Evolutionary conservation across 1,140 invertebrate genomes (phyloP).

Genomic region (Trissolcus basalis): DNA sequence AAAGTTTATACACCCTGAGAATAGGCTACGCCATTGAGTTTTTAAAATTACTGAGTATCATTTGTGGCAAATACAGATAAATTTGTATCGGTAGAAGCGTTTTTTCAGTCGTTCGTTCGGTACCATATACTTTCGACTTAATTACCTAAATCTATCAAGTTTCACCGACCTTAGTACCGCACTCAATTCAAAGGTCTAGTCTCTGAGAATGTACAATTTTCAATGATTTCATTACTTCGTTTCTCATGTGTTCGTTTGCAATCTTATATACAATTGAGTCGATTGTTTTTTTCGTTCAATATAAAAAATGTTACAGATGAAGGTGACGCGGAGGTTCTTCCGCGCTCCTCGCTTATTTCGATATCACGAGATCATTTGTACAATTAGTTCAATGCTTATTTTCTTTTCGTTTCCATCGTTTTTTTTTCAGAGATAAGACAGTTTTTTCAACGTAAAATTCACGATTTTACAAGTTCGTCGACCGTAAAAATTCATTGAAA

Average conservation of each 20-base stretch:
- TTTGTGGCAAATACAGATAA: slow-evolving; percentile 71
- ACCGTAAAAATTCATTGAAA: slow-evolving; percentile 38
- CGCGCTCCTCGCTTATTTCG: slow-evolving; percentile 30
- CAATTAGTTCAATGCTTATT: slow-evolving; percentile 29
- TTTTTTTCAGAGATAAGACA: slow-evolving; percentile 18
- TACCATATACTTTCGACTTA: slow-evolving; percentile 59
- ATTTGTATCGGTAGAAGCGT: slow-evolving; percentile 64
- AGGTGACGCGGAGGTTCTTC: slow-evolving; percentile 30
- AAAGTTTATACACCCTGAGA: slow-evolving; percentile 47
- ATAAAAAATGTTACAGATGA: slow-evolving; percentile 52
- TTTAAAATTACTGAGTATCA: slow-evolving; percentile 74
- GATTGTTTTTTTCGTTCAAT: slow-evolving; percentile 14
- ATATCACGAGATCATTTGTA: slow-evolving; percentile 49
- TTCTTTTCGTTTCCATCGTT: slow-evolving; percentile 1
- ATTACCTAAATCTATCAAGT: slow-evolving; percentile 24
- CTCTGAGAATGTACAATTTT: slow-evolving; percentile 46
- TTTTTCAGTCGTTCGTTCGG: slow-evolving; percentile 61
- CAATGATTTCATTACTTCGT: slow-evolving; percentile 45
- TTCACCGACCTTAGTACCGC: slow-evolving; percentile 18
- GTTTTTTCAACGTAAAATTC: slow-evolving; percentile 22
- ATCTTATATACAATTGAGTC: slow-evolving; percentile 48
- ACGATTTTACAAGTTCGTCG: slow-evolving; percentile 25
- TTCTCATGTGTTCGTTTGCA: slow-evolving; percentile 23
- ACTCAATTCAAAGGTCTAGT: slow-evolving; percentile 35
- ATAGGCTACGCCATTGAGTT: slow-evolving; percentile 69